Evolutionary conservation across 2,113 vertebrate genomes (phyloP), one percentile per base, ranked within the genome.

Genomic region (Amphiprion percula): DNA sequence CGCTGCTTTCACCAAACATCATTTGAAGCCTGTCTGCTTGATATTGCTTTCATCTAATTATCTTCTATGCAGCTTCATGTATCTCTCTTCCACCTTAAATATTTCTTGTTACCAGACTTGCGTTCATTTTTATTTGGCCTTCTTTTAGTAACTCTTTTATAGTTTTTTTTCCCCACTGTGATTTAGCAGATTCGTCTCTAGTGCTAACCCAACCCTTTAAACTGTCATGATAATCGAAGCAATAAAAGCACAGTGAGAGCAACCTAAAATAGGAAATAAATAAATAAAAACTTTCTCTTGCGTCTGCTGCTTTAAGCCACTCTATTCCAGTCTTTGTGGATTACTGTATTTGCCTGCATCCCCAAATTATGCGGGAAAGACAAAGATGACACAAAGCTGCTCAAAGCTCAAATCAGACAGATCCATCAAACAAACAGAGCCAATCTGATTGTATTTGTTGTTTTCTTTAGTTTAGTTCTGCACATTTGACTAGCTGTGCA

Each of bases 351-450:
- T 90, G 75, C 68, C 44, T 41, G 62, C 2, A 0, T 44, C n/a
- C 68, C 39, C 68, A 70, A 82, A 76, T 78, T 68, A 86, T 37
- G 63, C 76, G 47, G 52, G 33, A 59, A 61, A 59, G 74, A 60
- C 44, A 33, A 24, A 63, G 55, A 83, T 63, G 56, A 80, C 78
- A 68, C 26, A 80, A 68, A 75, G 59, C 46, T 41, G 33, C 66
- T 81, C 53, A 46, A 52, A 71, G 37, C 73, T 86, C 33, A 74
- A 74, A 74, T 84, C 74, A 87, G 74, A 83, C 26, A 26, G 67
- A 77, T 80, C 84, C 75, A 23, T 73, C 62, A 74, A 67, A 65
- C 84, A 88, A 86, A 88, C 83, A 88, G 2, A 68, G 84, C 37
- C 87, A 70, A 56, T 88, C 79, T 84, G 86, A 82, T 64, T 3